A percentile compares a stretch with the other conserved stretches of the same genome.
Conservation (phyloP, 2,113 vertebrate species). For the Eurystomus gularis region DNA sequence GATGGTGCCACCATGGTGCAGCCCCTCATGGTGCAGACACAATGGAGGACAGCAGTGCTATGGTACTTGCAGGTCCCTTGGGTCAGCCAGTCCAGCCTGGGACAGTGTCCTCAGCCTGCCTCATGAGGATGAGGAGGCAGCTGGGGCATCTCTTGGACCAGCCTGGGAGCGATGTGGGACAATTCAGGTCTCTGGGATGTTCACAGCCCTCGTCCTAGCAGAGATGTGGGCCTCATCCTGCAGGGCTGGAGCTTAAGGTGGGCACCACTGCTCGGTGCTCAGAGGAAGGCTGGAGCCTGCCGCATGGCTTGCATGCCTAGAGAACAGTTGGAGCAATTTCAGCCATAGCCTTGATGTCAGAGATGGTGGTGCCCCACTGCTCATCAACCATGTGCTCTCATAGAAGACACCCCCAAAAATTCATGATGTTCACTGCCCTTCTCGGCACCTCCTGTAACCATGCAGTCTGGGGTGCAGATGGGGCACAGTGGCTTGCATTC, state of each 20-base stretch:
- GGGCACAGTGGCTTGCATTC: not conserved
- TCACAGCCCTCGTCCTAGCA: not conserved
- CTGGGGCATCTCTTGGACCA: not conserved
- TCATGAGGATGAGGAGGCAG: not conserved
- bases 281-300: not conserved
- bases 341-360: not conserved
- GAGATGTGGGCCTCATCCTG: not conserved
- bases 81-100: not conserved
- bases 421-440: not conserved
- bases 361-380: not conserved
- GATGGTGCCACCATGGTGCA: not conserved
- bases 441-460: not conserved
- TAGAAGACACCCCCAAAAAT: not conserved
- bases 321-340: not conserved
- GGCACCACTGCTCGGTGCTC: fast-evolving
- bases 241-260: not conserved
- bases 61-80: not conserved
- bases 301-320: not conserved
- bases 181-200: fast-evolving
- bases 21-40: not conserved
- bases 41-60: not conserved
- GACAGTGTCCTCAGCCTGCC: not conserved
- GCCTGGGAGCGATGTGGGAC: not conserved
- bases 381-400: not conserved
- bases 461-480: not conserved